Base-by-base conservation (phyloP, 2,888 invertebrate genomes). In the Acheta domesticus region DNA sequence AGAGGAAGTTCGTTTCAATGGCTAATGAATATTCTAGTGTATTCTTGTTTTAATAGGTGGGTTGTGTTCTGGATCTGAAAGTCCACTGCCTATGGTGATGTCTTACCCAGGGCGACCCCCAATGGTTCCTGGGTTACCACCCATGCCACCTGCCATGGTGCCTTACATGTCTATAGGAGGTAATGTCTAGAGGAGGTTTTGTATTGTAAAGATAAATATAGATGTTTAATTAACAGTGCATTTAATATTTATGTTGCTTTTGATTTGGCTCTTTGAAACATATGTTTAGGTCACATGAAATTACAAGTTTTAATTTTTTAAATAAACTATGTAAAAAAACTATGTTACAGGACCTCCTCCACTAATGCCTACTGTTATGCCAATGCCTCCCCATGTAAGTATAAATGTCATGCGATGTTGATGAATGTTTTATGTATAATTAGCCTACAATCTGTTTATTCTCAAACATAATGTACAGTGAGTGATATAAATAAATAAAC, bases 81-180 rank as follows among this genome's bases (percentile, higher is more conserved):
- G 78, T 82, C 81, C 14, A 19, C n/a, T 62, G 62, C 14, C 14
- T 36, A 81, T 82, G 80, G 82, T 82, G 79, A 97, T 97, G 97
- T 96, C 97, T 83, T 97, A 92, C 88, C 96, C 96, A 83, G 94
- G 96, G 83, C 91, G 95, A 84, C 94, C 94, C 77, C 93, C 94
- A 23, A 93, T 95, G 88, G 90, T 91, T 84, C 92, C 92, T 82
- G 92, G 93, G 75, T 91, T 94, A 88, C 93, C 87, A 12, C 85
- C 86, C 23, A 86, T 87, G 86, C 87, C 87, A 50, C 87, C 87
- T 49, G 85, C 85, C 48, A 87, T 88, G 85, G 88, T 89, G 87
- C 89, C 88, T 23, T 89, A 88, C 82, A 88, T 89, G 88, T 86
- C 87, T 36, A 79, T 85, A 49, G 84, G 84, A 82, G 84, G 85